phyloP scores from a whole-genome alignment of 1,140 invertebrate genomes.

The Drosophila varians region DNA sequence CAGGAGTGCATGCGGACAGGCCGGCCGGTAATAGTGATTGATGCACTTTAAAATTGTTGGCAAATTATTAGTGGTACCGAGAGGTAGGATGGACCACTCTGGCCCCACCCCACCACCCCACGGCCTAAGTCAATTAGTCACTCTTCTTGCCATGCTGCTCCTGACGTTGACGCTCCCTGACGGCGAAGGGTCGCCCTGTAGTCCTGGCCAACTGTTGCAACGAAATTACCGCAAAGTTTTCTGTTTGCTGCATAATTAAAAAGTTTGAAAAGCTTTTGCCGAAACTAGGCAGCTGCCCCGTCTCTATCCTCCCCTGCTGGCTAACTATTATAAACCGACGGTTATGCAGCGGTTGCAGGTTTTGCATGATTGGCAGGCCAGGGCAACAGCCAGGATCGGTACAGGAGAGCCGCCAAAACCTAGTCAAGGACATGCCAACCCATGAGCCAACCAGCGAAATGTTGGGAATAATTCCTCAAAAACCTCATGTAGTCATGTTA shows the following conservation, averaged over 20 bases:
- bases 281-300: constrained; percentile 67
- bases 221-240: constrained; percentile 81
- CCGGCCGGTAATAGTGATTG: constrained; percentile 77
- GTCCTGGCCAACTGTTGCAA: constrained; percentile 75
- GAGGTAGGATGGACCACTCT: constrained; percentile 38
- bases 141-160: constrained; percentile 57
- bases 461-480: no score
- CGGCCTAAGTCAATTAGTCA: constrained; percentile 76
- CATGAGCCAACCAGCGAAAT: no score
- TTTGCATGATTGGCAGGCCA: constrained; percentile 80
- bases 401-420: constrained; percentile 27
- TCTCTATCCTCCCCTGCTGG: constrained; percentile 16
- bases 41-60: constrained; percentile 80
- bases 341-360: constrained; percentile 77
- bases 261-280: constrained; percentile 81
- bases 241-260: constrained; percentile 82
- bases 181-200: constrained; percentile 30
- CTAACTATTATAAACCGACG: constrained; percentile 77
- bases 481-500: no score
- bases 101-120: neutral
- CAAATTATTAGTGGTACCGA: constrained; percentile 78
- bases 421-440: constrained; percentile 74
- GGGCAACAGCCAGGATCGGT: constrained; percentile 33
- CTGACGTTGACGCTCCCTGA: constrained; percentile 58
- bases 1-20: constrained; percentile 36